These are phyloP conservation scores for Caenorhabditis sp. DNA, from an alignment of 2,888 invertebrate genomes.

Conservation along the genomic window DNA sequence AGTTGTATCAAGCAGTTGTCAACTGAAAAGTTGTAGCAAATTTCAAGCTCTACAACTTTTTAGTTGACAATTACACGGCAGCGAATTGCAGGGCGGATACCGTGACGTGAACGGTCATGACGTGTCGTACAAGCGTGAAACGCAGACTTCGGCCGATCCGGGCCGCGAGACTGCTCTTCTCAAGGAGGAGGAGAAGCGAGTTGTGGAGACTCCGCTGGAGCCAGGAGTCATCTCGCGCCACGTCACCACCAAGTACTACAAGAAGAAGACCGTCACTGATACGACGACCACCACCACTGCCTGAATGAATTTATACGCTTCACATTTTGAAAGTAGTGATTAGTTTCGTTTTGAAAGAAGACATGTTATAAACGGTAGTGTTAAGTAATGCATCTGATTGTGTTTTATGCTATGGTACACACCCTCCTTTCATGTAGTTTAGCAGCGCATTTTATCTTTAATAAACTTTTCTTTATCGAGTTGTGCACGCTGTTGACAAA, in stretches of 20 bases:
- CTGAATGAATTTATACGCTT: slow-evolving; percentile 5
- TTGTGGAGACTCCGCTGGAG: slow-evolving; percentile 74
- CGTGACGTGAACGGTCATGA: slow-evolving; percentile 74
- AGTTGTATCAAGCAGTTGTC: too few relatives aligned
- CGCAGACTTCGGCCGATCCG: slow-evolving; percentile 75
- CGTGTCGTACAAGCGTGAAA: slow-evolving; percentile 74
- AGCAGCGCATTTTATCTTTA: too few relatives aligned
- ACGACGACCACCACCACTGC: slow-evolving; percentile 71
- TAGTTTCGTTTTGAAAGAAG: too few relatives aligned
- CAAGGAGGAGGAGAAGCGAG: slow-evolving; percentile 75
- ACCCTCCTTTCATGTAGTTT: too few relatives aligned
- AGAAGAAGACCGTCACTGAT: slow-evolving; percentile 78
- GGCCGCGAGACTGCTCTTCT: slow-evolving; percentile 71
- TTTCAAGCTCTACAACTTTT: background rate
- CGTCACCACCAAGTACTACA: slow-evolving; percentile 78
- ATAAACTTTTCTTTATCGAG: too few relatives aligned
- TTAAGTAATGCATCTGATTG: too few relatives aligned
- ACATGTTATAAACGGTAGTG: too few relatives aligned
- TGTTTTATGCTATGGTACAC: too few relatives aligned
- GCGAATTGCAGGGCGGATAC: slow-evolving; percentile 69
- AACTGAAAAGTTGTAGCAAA: slow-evolving; percentile 1
- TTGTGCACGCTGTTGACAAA: too few relatives aligned
- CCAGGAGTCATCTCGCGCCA: slow-evolving; percentile 77
- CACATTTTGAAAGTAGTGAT: too few relatives aligned
- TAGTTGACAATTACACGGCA: slow-evolving; percentile 3